Evolutionary conservation across 2,888 invertebrate genomes (phyloP).

Genomic region (Sinhomidia bicolor): DNA sequence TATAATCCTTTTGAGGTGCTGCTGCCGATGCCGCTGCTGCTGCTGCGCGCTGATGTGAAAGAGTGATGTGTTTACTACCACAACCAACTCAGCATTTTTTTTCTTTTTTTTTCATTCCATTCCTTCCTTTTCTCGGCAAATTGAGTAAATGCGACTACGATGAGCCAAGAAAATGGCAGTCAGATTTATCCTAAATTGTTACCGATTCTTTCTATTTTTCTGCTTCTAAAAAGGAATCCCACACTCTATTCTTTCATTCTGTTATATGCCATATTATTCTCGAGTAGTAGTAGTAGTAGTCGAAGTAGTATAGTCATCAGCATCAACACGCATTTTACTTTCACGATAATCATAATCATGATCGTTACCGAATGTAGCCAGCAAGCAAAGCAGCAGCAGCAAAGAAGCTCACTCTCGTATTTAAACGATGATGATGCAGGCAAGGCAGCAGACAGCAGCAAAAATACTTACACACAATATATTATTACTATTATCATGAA

Average conservation of each 20-base stretch:
- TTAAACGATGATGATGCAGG: neutral
- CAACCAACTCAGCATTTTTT: neutral
- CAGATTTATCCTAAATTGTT: constrained; percentile 23
- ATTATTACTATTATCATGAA: too few relatives aligned
- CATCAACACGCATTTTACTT: constrained; percentile 10
- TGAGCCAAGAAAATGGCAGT: constrained; percentile 2
- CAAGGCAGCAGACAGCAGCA: neutral
- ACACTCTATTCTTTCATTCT: neutral
- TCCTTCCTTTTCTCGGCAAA: constrained; percentile 2
- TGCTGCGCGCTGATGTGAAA: too few relatives aligned
- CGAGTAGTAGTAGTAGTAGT: too few relatives aligned
- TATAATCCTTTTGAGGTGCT: neutral
- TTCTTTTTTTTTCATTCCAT: neutral
- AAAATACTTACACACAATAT: too few relatives aligned
- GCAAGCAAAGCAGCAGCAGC: too few relatives aligned
- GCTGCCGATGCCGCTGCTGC: too few relatives aligned
- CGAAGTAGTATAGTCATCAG: too few relatives aligned
- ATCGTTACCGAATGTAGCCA: neutral
- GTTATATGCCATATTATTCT: too few relatives aligned
- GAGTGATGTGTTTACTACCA: neutral
- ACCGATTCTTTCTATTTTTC: neutral
- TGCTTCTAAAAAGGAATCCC: constrained; percentile 8
- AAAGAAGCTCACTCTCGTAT: too few relatives aligned
- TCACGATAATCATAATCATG: constrained; percentile 30
- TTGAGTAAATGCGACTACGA: constrained; percentile 5